Percentiles rank a stretch among this genome's conserved stretches.
Evolutionary conservation across 2,797 vertebrate genomes (phyloP).

Genomic region (Anomalospiza imberbis): DNA sequence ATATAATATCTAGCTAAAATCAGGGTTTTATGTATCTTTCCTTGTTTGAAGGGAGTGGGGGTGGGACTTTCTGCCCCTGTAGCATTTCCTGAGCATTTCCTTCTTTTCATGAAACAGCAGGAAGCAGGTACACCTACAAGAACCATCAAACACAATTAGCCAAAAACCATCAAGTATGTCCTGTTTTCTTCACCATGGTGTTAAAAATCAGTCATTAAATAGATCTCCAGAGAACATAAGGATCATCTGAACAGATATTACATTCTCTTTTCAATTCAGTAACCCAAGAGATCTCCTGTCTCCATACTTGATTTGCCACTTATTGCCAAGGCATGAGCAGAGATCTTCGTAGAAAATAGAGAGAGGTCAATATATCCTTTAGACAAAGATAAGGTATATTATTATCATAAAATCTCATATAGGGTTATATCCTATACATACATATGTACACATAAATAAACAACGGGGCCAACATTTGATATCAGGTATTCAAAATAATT

Average conservation of each 20-base stretch:
- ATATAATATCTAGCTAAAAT: conserved; percentile 17
- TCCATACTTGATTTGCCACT: background rate
- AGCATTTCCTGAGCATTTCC: background rate
- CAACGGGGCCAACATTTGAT: background rate
- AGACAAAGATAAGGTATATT: background rate
- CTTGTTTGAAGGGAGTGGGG: background rate
- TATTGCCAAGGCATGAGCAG: background rate
- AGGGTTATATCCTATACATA: background rate
- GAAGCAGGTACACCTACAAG: background rate
- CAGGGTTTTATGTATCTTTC: conserved; percentile 49
- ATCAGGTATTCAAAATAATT: background rate
- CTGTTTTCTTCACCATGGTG: background rate
- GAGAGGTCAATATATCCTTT: background rate
- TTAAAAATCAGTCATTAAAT: background rate
- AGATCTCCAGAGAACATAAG: background rate
- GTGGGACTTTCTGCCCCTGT: background rate
- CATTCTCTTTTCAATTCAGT: background rate
- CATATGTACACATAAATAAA: background rate
- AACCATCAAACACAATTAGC: background rate
- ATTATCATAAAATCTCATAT: background rate
- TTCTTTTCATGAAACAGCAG: background rate
- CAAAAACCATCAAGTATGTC: background rate
- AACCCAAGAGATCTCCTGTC: background rate
- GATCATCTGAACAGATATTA: background rate
- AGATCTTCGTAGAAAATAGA: background rate